phyloP scores from a whole-genome alignment of 2,797 vertebrate genomes.

The Macrochelys suwanniensis region DNA sequence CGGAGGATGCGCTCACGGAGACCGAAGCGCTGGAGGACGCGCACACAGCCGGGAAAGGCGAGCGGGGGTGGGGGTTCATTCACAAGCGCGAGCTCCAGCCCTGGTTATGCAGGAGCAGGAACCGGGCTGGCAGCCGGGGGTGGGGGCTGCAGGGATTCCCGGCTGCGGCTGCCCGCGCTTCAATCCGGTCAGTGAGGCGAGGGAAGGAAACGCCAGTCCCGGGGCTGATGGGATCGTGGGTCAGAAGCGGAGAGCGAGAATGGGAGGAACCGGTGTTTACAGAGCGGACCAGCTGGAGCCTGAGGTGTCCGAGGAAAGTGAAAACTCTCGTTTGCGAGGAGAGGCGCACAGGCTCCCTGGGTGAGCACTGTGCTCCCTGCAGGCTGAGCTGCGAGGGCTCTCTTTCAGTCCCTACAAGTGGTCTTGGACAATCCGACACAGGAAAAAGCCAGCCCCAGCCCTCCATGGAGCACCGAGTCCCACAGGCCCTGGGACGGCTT shows the following conservation, averaged over 20 bases:
- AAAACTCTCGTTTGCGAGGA: too few relatives aligned
- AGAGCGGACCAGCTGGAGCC: too few relatives aligned
- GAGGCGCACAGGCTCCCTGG: too few relatives aligned
- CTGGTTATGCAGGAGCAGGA: neutral
- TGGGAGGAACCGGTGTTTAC: neutral
- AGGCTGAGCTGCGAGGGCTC: too few relatives aligned
- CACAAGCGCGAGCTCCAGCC: neutral
- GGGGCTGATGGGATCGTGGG: neutral
- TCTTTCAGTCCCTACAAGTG: too few relatives aligned
- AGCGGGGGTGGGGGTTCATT: rapidly evolving
- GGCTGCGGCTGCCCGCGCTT: neutral
- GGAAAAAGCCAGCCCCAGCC: neutral
- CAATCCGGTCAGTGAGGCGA: neutral
- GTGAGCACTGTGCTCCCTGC: too few relatives aligned
- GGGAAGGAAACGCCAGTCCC: neutral
- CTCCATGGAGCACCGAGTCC: too few relatives aligned
- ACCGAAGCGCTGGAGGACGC: neutral
- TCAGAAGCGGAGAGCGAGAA: neutral
- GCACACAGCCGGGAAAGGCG: neutral
- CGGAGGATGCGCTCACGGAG: neutral
- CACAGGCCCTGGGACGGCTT: too few relatives aligned
- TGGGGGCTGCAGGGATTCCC: neutral
- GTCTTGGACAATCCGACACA: too few relatives aligned
- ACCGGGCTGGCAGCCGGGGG: too few relatives aligned
- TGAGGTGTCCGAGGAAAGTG: too few relatives aligned